phyloP scores from a whole-genome alignment of 2,113 vertebrate species.

The Aegypius monachus region DNA sequence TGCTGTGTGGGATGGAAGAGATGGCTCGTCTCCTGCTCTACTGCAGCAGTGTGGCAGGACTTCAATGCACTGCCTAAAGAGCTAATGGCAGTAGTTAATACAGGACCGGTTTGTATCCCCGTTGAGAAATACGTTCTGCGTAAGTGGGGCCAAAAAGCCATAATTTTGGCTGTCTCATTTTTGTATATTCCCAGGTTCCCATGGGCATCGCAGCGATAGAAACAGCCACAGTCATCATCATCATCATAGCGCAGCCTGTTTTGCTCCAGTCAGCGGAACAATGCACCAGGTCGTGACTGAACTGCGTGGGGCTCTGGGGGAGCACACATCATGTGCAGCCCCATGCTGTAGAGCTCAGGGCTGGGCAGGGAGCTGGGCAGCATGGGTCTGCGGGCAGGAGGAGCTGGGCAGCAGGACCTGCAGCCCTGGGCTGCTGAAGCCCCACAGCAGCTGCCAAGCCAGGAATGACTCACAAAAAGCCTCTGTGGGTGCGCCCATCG shows the following conservation, averaged over 20 bases:
- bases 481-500: neutral
- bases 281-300: neutral
- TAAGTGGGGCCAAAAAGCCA: neutral
- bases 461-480: neutral
- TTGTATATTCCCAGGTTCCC: neutral
- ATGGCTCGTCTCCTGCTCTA: neutral
- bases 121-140: neutral
- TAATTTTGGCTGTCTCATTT: neutral
- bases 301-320: neutral
- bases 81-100: neutral
- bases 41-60: rapidly evolving
- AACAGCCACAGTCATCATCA: neutral
- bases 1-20: neutral
- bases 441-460: neutral
- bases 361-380: neutral
- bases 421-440: neutral
- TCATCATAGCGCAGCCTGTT: neutral
- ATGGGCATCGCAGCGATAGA: neutral
- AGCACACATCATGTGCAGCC: neutral
- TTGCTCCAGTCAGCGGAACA: neutral
- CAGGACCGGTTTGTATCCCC: neutral
- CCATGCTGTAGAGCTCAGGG: rapidly evolving
- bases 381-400: neutral
- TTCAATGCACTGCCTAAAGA: neutral
- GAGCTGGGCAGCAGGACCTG: neutral